Evolutionary conservation across 1,140 invertebrate species (phyloP).

Genomic region (Triops cancriformis): DNA sequence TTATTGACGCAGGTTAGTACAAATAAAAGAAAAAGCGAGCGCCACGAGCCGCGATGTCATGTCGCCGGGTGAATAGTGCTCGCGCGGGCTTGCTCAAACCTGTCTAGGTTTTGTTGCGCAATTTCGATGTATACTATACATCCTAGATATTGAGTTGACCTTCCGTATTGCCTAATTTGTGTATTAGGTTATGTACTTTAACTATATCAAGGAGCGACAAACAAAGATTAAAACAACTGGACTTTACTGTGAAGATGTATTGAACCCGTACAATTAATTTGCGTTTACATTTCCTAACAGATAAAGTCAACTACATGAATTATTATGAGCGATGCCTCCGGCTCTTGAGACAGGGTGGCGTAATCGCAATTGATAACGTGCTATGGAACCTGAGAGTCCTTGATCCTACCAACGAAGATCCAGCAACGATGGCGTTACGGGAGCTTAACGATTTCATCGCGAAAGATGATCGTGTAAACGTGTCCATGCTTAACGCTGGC

Average conservation of each 20-base stretch:
- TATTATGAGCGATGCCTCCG: conserved; percentile 41
- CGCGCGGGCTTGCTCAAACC: too few relatives aligned
- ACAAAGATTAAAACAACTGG: neutral
- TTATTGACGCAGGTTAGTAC: conserved; percentile 40
- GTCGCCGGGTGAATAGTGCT: too few relatives aligned
- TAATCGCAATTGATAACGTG: conserved; percentile 43
- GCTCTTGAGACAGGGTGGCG: conserved; percentile 39
- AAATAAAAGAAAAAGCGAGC: too few relatives aligned
- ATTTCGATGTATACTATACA: too few relatives aligned
- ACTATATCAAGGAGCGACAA: too few relatives aligned
- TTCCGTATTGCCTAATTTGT: too few relatives aligned
- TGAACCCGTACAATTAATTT: neutral
- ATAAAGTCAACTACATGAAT: conserved; percentile 40
- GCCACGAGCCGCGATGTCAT: too few relatives aligned
- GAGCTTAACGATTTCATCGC: conserved; percentile 32
- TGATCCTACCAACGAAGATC: conserved; percentile 15
- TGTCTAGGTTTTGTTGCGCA: too few relatives aligned
- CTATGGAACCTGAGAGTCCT: conserved; percentile 32
- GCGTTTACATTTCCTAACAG: conserved; percentile 27
- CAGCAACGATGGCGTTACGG: conserved; percentile 30
- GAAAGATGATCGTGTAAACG: conserved; percentile 32
- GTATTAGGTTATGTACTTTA: too few relatives aligned
- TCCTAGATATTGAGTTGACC: too few relatives aligned
- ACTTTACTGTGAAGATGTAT: neutral
- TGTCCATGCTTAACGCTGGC: conserved; percentile 35